Evolutionary conservation across 2,113 vertebrate genomes (phyloP).

Genomic region (Entomyzon cyanotis): DNA sequence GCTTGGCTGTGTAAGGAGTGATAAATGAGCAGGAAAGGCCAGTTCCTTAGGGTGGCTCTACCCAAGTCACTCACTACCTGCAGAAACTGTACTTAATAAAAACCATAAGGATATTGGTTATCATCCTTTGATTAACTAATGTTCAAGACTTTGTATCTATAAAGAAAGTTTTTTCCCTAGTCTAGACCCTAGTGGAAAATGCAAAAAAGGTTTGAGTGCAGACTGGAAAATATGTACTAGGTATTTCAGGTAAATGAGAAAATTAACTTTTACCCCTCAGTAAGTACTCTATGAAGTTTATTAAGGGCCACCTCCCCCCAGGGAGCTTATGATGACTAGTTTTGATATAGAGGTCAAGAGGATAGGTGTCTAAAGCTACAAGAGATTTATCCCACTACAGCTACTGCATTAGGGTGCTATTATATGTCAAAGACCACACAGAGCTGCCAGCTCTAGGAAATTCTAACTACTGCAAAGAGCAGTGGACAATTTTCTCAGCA

Average conservation of each 20-base stretch:
- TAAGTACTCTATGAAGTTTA: not conserved
- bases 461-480: not conserved
- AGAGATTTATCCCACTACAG: not conserved
- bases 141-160: not conserved
- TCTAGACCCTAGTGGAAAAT: not conserved
- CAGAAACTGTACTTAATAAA: not conserved
- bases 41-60: not conserved
- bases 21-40: not conserved
- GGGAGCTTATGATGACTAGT: not conserved
- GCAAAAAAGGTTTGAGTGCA: not conserved
- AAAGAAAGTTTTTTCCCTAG: not conserved
- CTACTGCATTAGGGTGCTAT: not conserved
- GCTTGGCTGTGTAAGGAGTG: not conserved
- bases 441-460: constrained; percentile 16
- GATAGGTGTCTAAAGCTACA: not conserved
- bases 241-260: not conserved
- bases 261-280: not conserved
- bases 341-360: not conserved
- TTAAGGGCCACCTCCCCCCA: not conserved
- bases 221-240: not conserved
- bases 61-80: not conserved
- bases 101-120: not conserved
- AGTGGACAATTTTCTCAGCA: not conserved
- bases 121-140: not conserved
- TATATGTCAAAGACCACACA: not conserved